phyloP scores from a whole-genome alignment of 2,797 vertebrate species.

The Ammospiza maritima region DNA sequence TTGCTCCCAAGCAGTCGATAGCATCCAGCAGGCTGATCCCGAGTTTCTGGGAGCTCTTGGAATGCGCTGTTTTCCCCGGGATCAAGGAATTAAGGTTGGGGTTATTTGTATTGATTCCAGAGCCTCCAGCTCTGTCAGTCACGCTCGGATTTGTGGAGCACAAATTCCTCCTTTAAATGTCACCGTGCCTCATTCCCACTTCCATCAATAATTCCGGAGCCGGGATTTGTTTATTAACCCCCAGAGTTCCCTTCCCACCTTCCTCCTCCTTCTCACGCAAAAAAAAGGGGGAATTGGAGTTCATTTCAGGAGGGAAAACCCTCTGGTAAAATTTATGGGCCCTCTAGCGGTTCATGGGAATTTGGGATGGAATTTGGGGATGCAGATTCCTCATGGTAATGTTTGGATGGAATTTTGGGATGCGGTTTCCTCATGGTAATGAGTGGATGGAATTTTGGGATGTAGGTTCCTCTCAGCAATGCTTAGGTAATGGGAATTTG shows the following conservation, averaged over 20 bases:
- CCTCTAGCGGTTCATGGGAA: constrained; percentile 61
- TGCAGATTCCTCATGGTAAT: not conserved
- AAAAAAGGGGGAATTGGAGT: not conserved
- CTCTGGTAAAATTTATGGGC: not conserved
- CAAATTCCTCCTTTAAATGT: constrained; percentile 99
- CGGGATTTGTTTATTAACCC: constrained; percentile 85
- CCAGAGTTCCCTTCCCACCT: not conserved
- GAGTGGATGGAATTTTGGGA: not conserved
- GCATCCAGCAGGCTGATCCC: constrained; percentile 77
- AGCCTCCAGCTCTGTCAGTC: constrained; percentile 90
- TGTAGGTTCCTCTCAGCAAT: not conserved
- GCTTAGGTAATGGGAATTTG: not conserved
- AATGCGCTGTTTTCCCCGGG: constrained; percentile 92
- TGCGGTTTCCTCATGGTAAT: not conserved
- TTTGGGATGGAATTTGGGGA: not conserved
- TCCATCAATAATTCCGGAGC: constrained; percentile 86
- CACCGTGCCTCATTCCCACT: constrained; percentile 94
- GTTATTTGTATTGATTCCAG: constrained; percentile 99
- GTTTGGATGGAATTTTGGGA: not conserved
- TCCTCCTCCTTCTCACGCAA: not conserved
- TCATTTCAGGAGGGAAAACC: not conserved
- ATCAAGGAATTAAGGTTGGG: constrained; percentile 99
- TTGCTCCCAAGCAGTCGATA: constrained; percentile 89
- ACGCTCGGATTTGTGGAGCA: constrained; percentile 98
- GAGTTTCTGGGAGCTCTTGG: constrained; percentile 83